These are phyloP conservation scores for Clarias platycephalus DNA, from an alignment of 2,797 vertebrate species.

Conservation along the genomic window DNA sequence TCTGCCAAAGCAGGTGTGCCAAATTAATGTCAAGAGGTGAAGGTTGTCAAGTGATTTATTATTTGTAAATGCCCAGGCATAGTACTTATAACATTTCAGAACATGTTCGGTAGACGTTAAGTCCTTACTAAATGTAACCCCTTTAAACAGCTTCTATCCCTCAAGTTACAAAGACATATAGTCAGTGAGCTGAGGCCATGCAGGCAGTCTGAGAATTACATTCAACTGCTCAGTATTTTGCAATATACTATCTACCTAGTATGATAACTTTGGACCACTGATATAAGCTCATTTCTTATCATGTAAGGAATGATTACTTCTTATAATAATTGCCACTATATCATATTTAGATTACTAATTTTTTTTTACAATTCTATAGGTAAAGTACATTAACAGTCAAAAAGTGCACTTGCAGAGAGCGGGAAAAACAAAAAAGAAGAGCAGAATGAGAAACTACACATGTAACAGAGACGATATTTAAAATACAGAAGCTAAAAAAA, in stretches of 20 bases:
- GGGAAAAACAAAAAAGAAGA: slow-evolving; percentile 27
- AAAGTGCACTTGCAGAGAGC: slow-evolving; percentile 80
- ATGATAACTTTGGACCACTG: background rate
- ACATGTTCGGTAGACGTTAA: background rate
- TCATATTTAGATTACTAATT: slow-evolving; percentile 71
- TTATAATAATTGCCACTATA: slow-evolving; percentile 67
- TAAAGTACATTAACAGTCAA: slow-evolving; percentile 75
- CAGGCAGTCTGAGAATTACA: background rate
- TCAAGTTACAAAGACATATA: background rate
- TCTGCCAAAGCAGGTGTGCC: background rate
- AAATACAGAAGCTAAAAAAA: slow-evolving; percentile 42
- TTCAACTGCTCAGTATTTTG: background rate
- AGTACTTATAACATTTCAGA: slow-evolving; percentile 8
- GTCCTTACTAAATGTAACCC: background rate
- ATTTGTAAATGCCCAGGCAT: background rate
- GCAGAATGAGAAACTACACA: slow-evolving; percentile 40
- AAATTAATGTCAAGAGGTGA: background rate
- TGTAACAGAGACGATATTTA: slow-evolving; percentile 38
- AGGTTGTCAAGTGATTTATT: background rate
- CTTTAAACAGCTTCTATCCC: background rate
- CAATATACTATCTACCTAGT: background rate
- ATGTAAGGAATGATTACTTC: slow-evolving; percentile 67
- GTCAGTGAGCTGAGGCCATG: background rate
- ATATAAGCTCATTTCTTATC: slow-evolving; percentile 64
- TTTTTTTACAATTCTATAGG: slow-evolving; percentile 74